Percentiles rank a stretch among this genome's conserved stretches.
Conservation (phyloP, 2,797 vertebrate species). For the Chromobotia macracanthus region DNA sequence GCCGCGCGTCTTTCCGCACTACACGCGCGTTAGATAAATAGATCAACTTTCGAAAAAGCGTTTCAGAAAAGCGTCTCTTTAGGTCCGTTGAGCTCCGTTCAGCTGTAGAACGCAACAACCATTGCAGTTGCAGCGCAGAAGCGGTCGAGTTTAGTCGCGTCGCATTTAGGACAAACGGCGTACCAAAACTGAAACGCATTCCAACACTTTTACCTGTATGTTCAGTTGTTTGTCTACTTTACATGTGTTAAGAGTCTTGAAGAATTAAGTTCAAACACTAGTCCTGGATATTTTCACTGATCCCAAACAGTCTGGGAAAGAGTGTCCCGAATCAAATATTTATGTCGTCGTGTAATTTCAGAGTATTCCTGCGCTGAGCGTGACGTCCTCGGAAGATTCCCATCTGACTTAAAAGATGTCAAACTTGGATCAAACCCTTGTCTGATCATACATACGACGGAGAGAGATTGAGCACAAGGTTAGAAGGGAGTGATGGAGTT, state of each 20-base stretch:
- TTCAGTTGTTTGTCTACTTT: background rate
- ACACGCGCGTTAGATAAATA: no score
- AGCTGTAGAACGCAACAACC: background rate
- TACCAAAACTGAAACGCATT: background rate
- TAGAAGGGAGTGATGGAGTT: slow-evolving; percentile 18
- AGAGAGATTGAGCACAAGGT: slow-evolving; percentile 7
- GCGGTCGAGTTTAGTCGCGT: background rate
- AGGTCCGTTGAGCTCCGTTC: no score
- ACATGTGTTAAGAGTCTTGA: background rate
- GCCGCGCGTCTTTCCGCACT: no score
- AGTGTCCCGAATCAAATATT: slow-evolving; percentile 1
- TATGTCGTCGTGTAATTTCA: background rate
- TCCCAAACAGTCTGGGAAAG: background rate
- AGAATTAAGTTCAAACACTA: background rate
- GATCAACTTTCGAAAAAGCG: background rate
- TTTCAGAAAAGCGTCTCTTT: no score
- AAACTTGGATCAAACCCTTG: background rate
- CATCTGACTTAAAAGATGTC: background rate
- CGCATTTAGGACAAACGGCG: background rate
- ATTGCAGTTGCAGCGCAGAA: background rate
- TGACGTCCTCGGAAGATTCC: background rate
- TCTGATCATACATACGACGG: background rate
- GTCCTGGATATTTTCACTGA: background rate
- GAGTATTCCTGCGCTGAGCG: background rate
- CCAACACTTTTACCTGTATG: slow-evolving; percentile 5